Evolutionary conservation across 2,113 vertebrate species (phyloP).

Genomic region (Phyllopteryx taeniolatus): DNA sequence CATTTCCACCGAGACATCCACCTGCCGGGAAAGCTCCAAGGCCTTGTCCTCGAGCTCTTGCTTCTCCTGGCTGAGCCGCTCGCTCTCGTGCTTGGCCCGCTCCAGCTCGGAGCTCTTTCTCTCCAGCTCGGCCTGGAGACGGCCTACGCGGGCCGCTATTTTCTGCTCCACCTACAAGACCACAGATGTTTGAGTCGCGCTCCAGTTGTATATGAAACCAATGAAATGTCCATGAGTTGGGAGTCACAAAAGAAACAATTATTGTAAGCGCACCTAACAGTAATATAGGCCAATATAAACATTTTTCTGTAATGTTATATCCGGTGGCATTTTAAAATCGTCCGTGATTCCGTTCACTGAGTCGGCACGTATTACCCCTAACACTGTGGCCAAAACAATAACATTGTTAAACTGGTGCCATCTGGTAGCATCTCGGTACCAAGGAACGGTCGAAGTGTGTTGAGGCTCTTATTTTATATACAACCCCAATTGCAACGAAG

Average conservation of each 20-base stretch:
- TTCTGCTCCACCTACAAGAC: slow-evolving; percentile 87
- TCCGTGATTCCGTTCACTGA: background rate
- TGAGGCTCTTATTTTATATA: too few relatives aligned
- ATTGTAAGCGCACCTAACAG: background rate
- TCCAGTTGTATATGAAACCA: background rate
- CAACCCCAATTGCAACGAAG: too few relatives aligned
- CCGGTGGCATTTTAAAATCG: background rate
- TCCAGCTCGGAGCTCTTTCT: slow-evolving; percentile 93
- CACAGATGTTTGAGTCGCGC: slow-evolving; percentile 7
- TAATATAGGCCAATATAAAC: background rate
- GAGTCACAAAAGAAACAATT: background rate
- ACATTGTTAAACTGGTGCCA: too few relatives aligned
- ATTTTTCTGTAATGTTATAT: background rate
- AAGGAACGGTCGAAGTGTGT: too few relatives aligned
- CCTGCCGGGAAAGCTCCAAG: slow-evolving; percentile 90
- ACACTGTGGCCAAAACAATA: too few relatives aligned
- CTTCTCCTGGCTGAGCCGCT: slow-evolving; percentile 88
- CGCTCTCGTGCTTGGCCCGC: slow-evolving; percentile 90
- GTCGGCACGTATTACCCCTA: background rate
- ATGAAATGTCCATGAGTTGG: background rate
- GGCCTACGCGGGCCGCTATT: slow-evolving; percentile 90
- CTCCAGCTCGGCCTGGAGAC: slow-evolving; percentile 93
- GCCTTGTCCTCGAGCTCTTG: slow-evolving; percentile 95
- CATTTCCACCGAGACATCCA: slow-evolving; percentile 98
- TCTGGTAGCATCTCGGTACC: too few relatives aligned